Base-by-base conservation (phyloP, 2,888 invertebrate genomes). In the Ophion ventricosus region DNA sequence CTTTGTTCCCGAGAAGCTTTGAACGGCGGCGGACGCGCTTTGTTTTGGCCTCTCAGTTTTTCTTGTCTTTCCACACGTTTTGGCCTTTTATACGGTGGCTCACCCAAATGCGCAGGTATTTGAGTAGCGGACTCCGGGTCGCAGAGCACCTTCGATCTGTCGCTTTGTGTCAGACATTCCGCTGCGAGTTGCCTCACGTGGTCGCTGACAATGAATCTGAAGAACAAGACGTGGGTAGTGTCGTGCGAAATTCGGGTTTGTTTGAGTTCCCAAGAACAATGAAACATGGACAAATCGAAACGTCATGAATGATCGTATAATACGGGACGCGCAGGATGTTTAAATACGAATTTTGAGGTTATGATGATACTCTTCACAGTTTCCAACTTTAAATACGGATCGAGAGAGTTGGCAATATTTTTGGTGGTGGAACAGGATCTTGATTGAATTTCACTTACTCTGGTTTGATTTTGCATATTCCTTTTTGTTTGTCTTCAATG, bases 21-120 rank as follows among this genome's bases (percentile, higher is more conserved):
- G 89, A 95, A 96, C 0, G 96, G 96, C 73, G 95, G 95, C n/a
- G 97, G 97, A 83, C 98, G 94, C 1, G 96, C 94, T 93, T 97
- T 97, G 92, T 97, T 97, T 93, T 97, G 97, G 0, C 97, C 97
- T 91, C 95, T 94, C 2, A 94, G 90, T 86, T 95, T 95, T 17
- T 92, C 92, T 66, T 93, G 94, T 79, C 91, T 94, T 0, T 89
- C 87, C 10, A 88, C 90, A 5, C 91, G 84, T 81, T 91, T 93
- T 14, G 83, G 87, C 83, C 92, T 94, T 85, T 94, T 94, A 1
- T 86, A 79, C 1, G 89, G 86, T 2, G 94, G 93, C 78, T 93
- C 92, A 1, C 90, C 88, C n/a, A 82, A 73, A 20, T 72, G 78
- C 35, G 85, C 84, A 14, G 67, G 57, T 23, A 20, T 43, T 17